Percentiles rank a stretch among this genome's conserved stretches.
Conservation (phyloP, 2,113 vertebrate species). For the Bubo bubo region DNA sequence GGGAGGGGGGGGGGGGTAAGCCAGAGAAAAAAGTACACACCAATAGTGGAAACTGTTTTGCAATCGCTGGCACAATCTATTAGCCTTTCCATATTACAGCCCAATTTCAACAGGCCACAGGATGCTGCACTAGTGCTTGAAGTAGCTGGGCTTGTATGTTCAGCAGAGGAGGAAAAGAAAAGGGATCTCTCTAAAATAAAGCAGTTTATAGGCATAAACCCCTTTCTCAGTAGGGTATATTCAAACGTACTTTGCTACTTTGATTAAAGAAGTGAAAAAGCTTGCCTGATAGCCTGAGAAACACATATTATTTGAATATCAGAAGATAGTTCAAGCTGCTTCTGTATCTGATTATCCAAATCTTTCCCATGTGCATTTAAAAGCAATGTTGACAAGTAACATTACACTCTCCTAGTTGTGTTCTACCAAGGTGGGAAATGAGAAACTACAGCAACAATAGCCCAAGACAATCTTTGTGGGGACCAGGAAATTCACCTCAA, state of each 20-base stretch:
- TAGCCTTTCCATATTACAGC: not conserved
- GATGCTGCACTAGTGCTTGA: not conserved
- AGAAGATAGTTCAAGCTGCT: not conserved
- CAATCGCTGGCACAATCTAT: not conserved
- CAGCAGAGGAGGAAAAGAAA: not conserved
- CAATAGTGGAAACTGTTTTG: not conserved
- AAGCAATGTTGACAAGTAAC: not conserved
- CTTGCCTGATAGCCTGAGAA: not conserved
- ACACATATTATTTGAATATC: not conserved
- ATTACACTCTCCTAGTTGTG: accelerated
- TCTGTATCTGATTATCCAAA: not conserved
- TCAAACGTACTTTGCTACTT: not conserved
- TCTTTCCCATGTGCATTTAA: not conserved
- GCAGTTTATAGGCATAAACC: not conserved
- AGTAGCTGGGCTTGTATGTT: not conserved
- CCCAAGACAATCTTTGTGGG: not conserved
- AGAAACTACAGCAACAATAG: not conserved
- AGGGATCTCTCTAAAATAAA: not conserved
- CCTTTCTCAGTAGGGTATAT: not conserved
- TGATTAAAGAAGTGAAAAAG: not conserved
- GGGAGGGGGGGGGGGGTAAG: too few relatives aligned
- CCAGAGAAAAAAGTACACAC: not conserved
- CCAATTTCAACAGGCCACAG: not conserved
- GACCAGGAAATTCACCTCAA: not conserved
- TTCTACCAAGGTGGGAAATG: not conserved